Conservation (phyloP, 2,888 invertebrate genomes). For the Julus scanicus region DNA sequence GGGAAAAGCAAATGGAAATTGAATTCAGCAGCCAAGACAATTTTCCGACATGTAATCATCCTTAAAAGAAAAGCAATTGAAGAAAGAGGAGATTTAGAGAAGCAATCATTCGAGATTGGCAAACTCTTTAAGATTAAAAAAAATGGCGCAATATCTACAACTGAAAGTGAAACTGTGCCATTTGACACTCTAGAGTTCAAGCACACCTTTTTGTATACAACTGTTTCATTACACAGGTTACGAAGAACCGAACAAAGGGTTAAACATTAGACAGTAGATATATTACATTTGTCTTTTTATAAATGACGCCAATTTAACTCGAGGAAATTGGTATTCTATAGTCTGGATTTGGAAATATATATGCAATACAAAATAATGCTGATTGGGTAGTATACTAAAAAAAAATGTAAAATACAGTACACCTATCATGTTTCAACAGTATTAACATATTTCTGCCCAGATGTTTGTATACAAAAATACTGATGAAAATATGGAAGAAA, state of each 20-base stretch:
- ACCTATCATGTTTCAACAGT: too few species aligned
- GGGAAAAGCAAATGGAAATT: background rate
- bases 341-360: too few species aligned
- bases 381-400: too few species aligned
- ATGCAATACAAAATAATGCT: too few species aligned
- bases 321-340: too few species aligned
- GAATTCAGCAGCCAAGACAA: background rate
- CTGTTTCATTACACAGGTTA: background rate
- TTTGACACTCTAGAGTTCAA: background rate
- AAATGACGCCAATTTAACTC: too few species aligned
- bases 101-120: background rate
- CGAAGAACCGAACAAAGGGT: background rate
- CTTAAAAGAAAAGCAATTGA: background rate
- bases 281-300: too few species aligned
- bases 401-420: too few species aligned
- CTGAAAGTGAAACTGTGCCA: background rate
- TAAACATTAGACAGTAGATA: background rate
- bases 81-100: background rate
- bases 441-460: too few species aligned
- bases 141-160: background rate
- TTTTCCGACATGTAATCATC: constrained; percentile 1
- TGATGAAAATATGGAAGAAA: too few species aligned
- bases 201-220: background rate
- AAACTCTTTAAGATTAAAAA: background rate
- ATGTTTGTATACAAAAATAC: too few species aligned